Percentiles rank a stretch among this genome's conserved stretches.
These are phyloP conservation scores for Ophraella communa DNA, from an alignment of 2,888 invertebrate genomes.

Conservation along the genomic window DNA sequence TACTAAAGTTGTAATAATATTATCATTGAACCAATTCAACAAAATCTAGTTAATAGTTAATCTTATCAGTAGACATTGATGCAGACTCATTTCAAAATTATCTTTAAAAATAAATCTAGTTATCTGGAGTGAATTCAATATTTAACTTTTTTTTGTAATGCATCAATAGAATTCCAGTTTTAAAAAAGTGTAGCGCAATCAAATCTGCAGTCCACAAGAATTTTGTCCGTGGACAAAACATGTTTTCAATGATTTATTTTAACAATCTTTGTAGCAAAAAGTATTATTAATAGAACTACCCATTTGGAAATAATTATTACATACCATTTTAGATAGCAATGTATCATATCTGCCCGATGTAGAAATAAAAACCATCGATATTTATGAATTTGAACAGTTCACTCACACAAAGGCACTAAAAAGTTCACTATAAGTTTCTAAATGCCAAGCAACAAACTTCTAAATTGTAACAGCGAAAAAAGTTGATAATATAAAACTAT, in stretches of 20 bases:
- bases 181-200: no score
- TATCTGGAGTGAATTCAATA: neutral
- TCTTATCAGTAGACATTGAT: neutral
- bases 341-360: constrained; percentile 23
- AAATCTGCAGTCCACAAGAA: neutral
- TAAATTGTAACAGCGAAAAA: no score
- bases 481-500: no score
- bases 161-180: no score
- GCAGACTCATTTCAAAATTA: neutral
- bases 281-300: no score
- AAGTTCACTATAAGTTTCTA: constrained; percentile 1
- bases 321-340: constrained; percentile 27
- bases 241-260: no score
- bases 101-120: neutral
- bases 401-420: no score
- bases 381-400: neutral
- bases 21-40: neutral
- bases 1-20: neutral
- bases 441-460: neutral
- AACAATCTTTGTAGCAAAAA: no score
- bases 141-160: neutral
- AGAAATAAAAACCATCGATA: constrained; percentile 27
- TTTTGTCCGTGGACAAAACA: no score
- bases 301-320: neutral
- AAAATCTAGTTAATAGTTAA: neutral